These are phyloP conservation scores for Anguilla obscura DNA, from an alignment of 2,797 vertebrate genomes.

Conservation along the genomic window DNA sequence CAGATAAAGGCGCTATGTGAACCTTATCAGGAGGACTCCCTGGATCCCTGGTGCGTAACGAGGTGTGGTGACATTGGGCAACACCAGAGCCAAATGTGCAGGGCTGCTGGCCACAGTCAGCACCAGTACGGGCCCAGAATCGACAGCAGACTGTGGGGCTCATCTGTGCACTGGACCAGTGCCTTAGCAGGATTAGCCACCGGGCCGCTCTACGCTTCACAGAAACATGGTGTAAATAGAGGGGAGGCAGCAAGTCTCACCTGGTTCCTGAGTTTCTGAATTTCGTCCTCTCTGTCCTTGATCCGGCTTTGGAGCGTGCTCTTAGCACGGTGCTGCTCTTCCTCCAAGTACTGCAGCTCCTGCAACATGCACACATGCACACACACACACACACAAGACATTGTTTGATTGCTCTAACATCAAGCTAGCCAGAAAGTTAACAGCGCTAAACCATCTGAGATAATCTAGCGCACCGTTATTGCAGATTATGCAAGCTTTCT, in stretches of 20 bases:
- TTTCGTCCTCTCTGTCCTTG: slow-evolving; percentile 95
- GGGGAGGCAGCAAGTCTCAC: slow-evolving; percentile 57
- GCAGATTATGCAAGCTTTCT: not conserved
- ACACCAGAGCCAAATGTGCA: too few species aligned
- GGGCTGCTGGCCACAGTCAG: too few species aligned
- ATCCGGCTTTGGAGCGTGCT: slow-evolving; percentile 87
- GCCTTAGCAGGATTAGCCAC: too few species aligned
- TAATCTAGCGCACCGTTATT: not conserved
- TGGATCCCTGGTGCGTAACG: too few species aligned
- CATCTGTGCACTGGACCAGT: too few species aligned
- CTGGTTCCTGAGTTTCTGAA: slow-evolving; percentile 98
- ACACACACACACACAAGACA: not conserved
- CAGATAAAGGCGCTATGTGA: too few species aligned
- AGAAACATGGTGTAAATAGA: not conserved
- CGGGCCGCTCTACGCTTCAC: not conserved
- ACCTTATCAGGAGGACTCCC: too few species aligned
- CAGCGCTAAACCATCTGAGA: not conserved
- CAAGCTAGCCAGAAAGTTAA: not conserved
- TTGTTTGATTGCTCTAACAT: too few species aligned
- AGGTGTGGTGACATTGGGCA: too few species aligned
- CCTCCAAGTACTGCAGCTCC: slow-evolving; percentile 90
- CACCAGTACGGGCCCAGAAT: too few species aligned
- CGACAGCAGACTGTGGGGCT: too few species aligned
- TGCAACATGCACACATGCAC: slow-evolving; percentile 52
- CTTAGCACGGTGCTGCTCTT: slow-evolving; percentile 89